These are phyloP conservation scores for Alethe castanea DNA, from an alignment of 2,113 vertebrate species.

Conservation along the genomic window DNA sequence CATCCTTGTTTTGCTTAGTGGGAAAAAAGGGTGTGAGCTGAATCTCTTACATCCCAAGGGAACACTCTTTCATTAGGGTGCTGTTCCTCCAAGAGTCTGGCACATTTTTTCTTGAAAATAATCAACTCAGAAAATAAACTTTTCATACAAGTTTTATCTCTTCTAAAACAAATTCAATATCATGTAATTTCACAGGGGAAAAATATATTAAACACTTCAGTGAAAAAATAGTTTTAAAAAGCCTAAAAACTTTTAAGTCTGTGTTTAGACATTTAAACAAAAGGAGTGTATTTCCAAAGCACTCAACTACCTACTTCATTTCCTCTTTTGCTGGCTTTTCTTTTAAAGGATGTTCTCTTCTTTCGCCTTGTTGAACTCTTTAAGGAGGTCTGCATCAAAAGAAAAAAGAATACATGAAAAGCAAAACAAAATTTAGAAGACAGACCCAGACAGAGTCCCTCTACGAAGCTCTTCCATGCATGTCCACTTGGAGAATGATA, in stretches of 20 bases:
- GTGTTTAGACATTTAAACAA: background rate
- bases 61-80: background rate
- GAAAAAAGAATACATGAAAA: slow-evolving; percentile 53
- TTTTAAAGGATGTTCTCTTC: slow-evolving; percentile 97
- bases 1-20: background rate
- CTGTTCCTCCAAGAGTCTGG: background rate
- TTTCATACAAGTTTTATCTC: background rate
- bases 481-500: slow-evolving; percentile 65
- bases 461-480: slow-evolving; percentile 67
- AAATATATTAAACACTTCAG: background rate
- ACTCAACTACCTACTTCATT: slow-evolving; percentile 83
- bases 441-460: slow-evolving; percentile 14
- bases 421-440: slow-evolving; percentile 42
- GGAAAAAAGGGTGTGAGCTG: background rate
- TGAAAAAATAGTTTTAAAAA: background rate
- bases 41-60: background rate
- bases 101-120: background rate
- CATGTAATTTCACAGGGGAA: background rate
- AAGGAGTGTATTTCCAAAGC: background rate
- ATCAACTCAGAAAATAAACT: background rate
- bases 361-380: slow-evolving; percentile 94
- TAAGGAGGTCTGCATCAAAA: slow-evolving; percentile 73
- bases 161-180: background rate
- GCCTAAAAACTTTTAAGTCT: background rate
- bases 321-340: slow-evolving; percentile 95